Conservation (phyloP, 2,888 invertebrate genomes). For the Macroteleia sp. region DNA sequence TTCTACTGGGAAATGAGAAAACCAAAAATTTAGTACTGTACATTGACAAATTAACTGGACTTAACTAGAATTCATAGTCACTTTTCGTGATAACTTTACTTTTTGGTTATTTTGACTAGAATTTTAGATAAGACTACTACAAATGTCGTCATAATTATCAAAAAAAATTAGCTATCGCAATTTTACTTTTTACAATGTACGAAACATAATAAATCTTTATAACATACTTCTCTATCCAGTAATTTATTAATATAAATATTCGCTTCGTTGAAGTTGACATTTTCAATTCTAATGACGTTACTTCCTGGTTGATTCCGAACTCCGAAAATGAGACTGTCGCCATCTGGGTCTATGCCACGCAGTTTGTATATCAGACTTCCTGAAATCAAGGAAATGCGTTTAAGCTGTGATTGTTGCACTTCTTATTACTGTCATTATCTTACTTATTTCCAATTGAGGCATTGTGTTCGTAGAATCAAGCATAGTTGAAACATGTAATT, state of each 20-base stretch:
- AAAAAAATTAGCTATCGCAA: too few relatives aligned
- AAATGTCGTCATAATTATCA: too few relatives aligned
- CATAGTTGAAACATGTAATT: constrained; percentile 10
- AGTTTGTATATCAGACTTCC: constrained; percentile 93
- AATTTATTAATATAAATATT: constrained; percentile 94
- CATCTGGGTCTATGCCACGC: constrained; percentile 93
- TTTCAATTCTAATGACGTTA: constrained; percentile 93
- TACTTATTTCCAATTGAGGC: constrained; percentile 18
- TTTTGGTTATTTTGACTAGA: too few relatives aligned
- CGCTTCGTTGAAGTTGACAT: constrained; percentile 91
- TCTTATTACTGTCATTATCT: constrained; percentile 41
- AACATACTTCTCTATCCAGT: too few relatives aligned
- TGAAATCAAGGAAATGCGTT: constrained; percentile 83
- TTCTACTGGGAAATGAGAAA: too few relatives aligned
- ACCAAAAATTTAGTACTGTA: too few relatives aligned
- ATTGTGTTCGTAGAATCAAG: constrained; percentile 38
- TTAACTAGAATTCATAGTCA: too few relatives aligned
- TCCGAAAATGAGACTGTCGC: constrained; percentile 92
- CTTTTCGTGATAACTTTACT: too few relatives aligned
- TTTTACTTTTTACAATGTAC: too few relatives aligned
- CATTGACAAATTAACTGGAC: too few relatives aligned
- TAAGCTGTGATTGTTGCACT: constrained; percentile 20
- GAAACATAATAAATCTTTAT: too few relatives aligned
- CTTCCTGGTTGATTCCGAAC: constrained; percentile 91
- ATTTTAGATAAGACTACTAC: too few relatives aligned